These are phyloP conservation scores for Pampus argenteus DNA, from an alignment of 2,797 vertebrate genomes.

Conservation along the genomic window DNA sequence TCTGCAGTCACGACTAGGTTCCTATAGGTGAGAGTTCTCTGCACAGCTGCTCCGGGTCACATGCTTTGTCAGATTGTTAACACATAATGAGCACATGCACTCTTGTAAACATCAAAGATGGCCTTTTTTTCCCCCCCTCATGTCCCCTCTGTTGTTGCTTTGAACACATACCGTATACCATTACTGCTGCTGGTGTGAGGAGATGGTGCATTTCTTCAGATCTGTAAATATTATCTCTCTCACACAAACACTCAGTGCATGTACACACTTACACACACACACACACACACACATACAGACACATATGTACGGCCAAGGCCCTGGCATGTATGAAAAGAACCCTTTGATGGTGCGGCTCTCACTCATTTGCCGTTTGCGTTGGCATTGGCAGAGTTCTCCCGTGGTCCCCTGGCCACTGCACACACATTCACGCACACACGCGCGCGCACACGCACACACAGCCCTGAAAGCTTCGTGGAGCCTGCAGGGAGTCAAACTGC, in stretches of 20 bases:
- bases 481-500: slow-evolving; percentile 85
- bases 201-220: slow-evolving; percentile 33
- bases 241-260: slow-evolving; percentile 9
- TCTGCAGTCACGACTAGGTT: slow-evolving; percentile 26
- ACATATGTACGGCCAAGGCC: slow-evolving; percentile 26
- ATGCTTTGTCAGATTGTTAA: slow-evolving; percentile 67
- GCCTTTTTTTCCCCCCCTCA: slow-evolving; percentile 22
- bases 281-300: slow-evolving; percentile 21
- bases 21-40: slow-evolving; percentile 58
- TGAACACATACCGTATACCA: slow-evolving; percentile 36
- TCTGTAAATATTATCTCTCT: slow-evolving; percentile 29
- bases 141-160: slow-evolving; percentile 31
- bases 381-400: slow-evolving; percentile 71
- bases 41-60: slow-evolving; percentile 70
- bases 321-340: slow-evolving; percentile 71
- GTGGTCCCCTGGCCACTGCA: slow-evolving; percentile 51
- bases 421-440: slow-evolving; percentile 25
- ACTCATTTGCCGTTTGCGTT: slow-evolving; percentile 78
- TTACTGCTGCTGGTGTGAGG: slow-evolving; percentile 45
- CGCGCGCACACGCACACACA: slow-evolving; percentile 45
- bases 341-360: slow-evolving; percentile 72
- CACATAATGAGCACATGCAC: slow-evolving; percentile 58
- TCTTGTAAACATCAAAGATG: slow-evolving; percentile 66
- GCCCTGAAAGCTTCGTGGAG: slow-evolving; percentile 79
- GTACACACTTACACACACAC: slow-evolving; percentile 10